Conservation (phyloP, 2,113 vertebrate genomes). For the Mesembrinibis cayennensis region DNA sequence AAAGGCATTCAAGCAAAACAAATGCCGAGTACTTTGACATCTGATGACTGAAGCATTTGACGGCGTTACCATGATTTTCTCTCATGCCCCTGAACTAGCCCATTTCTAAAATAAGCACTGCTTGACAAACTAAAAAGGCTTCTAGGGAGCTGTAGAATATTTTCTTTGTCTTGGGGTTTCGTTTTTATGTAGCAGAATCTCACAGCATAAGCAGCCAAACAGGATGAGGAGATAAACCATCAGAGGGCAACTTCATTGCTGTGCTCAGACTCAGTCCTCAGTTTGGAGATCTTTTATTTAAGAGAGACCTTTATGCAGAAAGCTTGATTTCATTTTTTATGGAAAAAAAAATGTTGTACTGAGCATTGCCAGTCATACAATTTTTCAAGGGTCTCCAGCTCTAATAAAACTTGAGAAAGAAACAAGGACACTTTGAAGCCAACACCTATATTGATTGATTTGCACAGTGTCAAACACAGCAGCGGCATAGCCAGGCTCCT, state of each 20-base stretch:
- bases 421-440: not conserved
- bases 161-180: not conserved
- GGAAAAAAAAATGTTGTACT: not conserved
- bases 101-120: constrained; percentile 6
- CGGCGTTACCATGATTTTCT: not conserved
- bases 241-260: not conserved
- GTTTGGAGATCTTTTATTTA: not conserved
- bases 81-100: not conserved
- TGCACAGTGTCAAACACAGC: not conserved
- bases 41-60: not conserved
- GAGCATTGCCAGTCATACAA: not conserved
- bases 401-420: not conserved
- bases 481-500: not conserved
- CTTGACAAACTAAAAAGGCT: not conserved
- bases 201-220: not conserved
- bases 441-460: not conserved
- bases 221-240: not conserved
- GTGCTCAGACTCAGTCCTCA: not conserved
- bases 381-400: not conserved
- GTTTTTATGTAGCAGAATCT: not conserved
- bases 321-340: not conserved
- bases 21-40: not conserved
- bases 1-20: not conserved
- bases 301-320: not conserved
- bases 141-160: not conserved